phyloP scores from a whole-genome alignment of 2,888 invertebrate genomes.

The Unio delphinus region DNA sequence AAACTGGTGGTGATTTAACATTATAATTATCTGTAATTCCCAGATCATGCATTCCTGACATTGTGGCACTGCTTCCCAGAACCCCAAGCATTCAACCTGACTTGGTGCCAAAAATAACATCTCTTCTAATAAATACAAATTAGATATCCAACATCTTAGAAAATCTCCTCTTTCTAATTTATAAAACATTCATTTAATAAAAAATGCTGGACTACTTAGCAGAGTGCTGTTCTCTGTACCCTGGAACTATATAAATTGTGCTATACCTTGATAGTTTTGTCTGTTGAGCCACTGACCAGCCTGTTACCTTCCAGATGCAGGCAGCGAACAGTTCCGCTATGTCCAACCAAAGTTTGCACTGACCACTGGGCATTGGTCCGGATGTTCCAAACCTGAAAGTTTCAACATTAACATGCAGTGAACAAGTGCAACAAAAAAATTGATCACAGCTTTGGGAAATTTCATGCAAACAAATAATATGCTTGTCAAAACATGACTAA shows the following conservation, averaged over 20 bases:
- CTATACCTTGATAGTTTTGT: constrained; percentile 72
- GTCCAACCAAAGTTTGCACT: constrained; percentile 74
- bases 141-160: no score
- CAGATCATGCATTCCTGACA: no score
- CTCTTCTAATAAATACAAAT: no score
- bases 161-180: no score
- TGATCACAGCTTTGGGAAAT: no score
- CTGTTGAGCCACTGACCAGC: constrained; percentile 73
- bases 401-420: constrained; percentile 1
- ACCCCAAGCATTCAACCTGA: no score
- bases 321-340: constrained; percentile 74
- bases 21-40: no score
- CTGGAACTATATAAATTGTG: background rate
- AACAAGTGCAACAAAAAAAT: background rate
- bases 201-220: background rate
- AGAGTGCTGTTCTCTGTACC: background rate
- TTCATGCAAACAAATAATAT: no score
- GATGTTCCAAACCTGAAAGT: constrained; percentile 73
- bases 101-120: no score
- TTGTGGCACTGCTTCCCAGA: no score
- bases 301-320: constrained; percentile 72
- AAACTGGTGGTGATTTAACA: no score
- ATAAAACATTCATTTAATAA: background rate
- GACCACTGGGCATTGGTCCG: constrained; percentile 74
- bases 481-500: no score